Evolutionary conservation across 2,888 invertebrate genomes (phyloP).

Genomic region (Rugalucina vietnamica): DNA sequence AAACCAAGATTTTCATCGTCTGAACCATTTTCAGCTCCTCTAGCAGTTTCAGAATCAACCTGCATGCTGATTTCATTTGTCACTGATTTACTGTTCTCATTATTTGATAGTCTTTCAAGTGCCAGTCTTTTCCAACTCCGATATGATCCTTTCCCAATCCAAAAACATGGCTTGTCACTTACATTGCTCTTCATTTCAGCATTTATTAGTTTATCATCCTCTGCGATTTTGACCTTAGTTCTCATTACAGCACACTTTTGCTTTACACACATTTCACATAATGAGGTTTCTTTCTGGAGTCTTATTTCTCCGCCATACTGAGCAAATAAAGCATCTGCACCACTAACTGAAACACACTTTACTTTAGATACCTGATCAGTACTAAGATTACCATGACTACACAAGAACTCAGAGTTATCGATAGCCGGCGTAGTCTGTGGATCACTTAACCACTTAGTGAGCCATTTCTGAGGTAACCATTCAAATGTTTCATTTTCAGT

Average conservation of each 20-base stretch:
- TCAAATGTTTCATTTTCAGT: conserved; percentile 74
- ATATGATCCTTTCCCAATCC: conserved; percentile 86
- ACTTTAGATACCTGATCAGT: conserved; percentile 58
- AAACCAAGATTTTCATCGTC: conserved; percentile 83
- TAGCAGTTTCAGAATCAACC: not conserved
- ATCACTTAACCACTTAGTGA: conserved; percentile 85
- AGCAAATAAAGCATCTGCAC: conserved; percentile 84
- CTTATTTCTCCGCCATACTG: conserved; percentile 85
- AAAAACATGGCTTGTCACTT: conserved; percentile 81
- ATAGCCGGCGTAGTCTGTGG: conserved; percentile 83
- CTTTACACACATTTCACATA: conserved; percentile 85
- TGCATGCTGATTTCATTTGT: not conserved
- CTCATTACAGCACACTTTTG: conserved; percentile 85
- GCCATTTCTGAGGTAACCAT: conserved; percentile 86
- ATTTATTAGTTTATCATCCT: conserved; percentile 85
- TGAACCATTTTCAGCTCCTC: conserved; percentile 25
- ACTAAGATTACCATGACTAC: conserved; percentile 77
- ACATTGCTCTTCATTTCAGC: conserved; percentile 83
- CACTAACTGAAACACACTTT: conserved; percentile 63
- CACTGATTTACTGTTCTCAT: conserved; percentile 10
- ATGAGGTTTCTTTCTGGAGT: conserved; percentile 75
- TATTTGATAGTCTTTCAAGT: conserved; percentile 66
- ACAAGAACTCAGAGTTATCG: conserved; percentile 84
- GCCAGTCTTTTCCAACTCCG: conserved; percentile 86
- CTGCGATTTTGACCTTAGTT: conserved; percentile 85